These are phyloP conservation scores for Drosophila sturtevanti DNA, from an alignment of 1,140 invertebrate genomes.

Conservation along the genomic window DNA sequence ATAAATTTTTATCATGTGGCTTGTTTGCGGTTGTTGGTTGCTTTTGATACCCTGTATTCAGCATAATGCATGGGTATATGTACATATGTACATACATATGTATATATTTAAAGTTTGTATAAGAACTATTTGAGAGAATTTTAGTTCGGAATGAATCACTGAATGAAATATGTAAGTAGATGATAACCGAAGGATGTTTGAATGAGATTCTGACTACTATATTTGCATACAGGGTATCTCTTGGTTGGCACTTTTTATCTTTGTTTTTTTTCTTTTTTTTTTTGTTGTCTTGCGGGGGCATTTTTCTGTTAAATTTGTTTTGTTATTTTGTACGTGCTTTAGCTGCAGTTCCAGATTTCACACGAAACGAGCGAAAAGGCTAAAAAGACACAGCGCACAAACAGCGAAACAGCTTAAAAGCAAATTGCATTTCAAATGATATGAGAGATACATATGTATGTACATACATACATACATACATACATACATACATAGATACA, in stretches of 20 bases:
- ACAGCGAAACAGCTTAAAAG: conserved; percentile 24
- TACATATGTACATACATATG: too few relatives aligned
- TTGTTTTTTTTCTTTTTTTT: too few relatives aligned
- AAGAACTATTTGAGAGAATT: too few relatives aligned
- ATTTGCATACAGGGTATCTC: background rate
- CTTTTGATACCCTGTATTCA: background rate
- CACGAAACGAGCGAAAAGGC: conserved; percentile 50
- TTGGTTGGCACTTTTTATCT: background rate
- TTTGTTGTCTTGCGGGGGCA: background rate
- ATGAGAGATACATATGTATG: conserved; percentile 9
- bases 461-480: too few relatives aligned
- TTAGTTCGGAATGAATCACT: too few relatives aligned
- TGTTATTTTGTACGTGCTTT: conserved; percentile 58
- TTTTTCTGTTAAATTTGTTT: conserved; percentile 25
- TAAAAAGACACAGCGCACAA: conserved; percentile 17
- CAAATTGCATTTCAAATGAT: conserved; percentile 36
- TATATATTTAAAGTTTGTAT: too few relatives aligned
- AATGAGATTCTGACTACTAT: too few relatives aligned
- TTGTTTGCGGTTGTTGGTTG: conserved; percentile 28
- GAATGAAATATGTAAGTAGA: too few relatives aligned
- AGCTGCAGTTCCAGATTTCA: conserved; percentile 63
- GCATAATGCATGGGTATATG: too few relatives aligned
- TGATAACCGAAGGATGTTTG: too few relatives aligned
- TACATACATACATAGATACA: too few relatives aligned
- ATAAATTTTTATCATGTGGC: conserved; percentile 47